phyloP scores from a whole-genome alignment of 2,797 vertebrate species.

The Lemur catta region DNA sequence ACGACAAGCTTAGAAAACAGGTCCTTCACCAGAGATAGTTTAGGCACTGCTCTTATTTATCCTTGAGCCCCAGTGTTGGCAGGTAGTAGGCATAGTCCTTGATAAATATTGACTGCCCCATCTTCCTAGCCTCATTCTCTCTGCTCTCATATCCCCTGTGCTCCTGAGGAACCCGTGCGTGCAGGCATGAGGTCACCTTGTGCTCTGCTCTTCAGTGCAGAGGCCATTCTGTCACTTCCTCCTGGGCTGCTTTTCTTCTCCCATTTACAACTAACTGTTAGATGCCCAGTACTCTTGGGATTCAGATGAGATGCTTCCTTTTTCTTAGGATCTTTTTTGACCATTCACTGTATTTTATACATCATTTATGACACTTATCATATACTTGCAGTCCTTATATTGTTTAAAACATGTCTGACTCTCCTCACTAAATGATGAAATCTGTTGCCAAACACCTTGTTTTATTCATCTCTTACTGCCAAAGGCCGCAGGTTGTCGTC shows the following conservation, averaged over 20 bases:
- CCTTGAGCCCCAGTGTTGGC: background rate
- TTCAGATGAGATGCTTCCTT: background rate
- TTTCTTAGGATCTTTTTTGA: background rate
- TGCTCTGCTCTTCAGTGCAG: background rate
- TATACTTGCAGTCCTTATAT: background rate
- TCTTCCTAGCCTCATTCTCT: fast-evolving
- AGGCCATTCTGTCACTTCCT: background rate
- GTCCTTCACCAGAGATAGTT: background rate
- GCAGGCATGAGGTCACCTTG: fast-evolving
- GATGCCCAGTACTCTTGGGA: background rate
- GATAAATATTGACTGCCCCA: fast-evolving
- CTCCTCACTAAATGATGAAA: background rate
- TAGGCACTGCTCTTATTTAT: background rate
- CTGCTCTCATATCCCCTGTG: background rate
- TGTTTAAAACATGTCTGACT: background rate
- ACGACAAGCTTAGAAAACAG: background rate
- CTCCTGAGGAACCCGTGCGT: background rate
- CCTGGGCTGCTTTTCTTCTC: background rate
- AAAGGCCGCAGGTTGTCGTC: background rate
- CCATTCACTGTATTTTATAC: background rate
- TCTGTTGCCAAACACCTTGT: background rate
- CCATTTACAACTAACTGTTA: background rate
- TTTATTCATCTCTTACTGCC: background rate
- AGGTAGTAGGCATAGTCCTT: background rate
- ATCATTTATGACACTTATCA: background rate